Evolutionary conservation across 2,888 invertebrate genomes (phyloP).

Genomic region (Gymnocheta viridis): DNA sequence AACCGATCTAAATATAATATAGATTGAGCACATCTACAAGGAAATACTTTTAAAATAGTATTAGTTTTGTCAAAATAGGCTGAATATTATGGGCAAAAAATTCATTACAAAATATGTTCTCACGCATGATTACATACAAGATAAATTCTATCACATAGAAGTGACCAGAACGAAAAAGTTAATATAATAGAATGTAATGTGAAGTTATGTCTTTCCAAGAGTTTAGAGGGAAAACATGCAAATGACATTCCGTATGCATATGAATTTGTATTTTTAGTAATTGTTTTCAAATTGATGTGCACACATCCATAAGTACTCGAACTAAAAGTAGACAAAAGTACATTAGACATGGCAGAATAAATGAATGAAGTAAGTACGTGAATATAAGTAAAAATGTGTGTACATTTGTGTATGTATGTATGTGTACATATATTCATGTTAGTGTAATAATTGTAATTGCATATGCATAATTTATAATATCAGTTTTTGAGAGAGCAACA

Average conservation of each 20-base stretch:
- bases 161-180: no score
- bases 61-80: no score
- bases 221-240: not conserved
- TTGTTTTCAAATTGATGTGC: slow-evolving; percentile 39
- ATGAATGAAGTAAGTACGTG: slow-evolving; percentile 19
- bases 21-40: no score
- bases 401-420: not conserved
- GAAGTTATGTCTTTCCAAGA: no score
- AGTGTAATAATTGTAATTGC: slow-evolving; percentile 44
- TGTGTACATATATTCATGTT: not conserved
- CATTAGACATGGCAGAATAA: slow-evolving; percentile 5
- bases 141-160: no score
- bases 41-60: no score
- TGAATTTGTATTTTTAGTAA: slow-evolving; percentile 32
- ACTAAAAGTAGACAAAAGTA: not conserved
- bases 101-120: no score
- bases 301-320: not conserved
- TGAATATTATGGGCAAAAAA: no score
- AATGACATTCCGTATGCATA: not conserved
- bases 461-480: slow-evolving; percentile 28
- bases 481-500: not conserved
- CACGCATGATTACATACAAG: no score
- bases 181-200: no score
- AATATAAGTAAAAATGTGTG: not conserved
- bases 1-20: no score